These are phyloP conservation scores for Hycleus phaleratus DNA, from an alignment of 1,140 invertebrate genomes.

Conservation along the genomic window DNA sequence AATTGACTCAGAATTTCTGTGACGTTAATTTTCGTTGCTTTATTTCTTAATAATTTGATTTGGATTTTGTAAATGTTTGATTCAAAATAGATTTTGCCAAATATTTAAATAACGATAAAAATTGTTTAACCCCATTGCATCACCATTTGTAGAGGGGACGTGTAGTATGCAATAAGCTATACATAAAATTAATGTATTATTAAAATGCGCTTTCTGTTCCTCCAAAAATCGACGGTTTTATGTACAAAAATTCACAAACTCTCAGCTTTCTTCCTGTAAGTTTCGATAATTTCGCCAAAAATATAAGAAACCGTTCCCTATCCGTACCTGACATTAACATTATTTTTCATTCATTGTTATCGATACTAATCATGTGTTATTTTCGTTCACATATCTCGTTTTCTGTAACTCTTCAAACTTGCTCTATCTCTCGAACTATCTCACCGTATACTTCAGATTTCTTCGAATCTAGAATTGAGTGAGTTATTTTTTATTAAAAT, in stretches of 20 bases:
- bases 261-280: no score
- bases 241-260: no score
- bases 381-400: not conserved
- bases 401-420: not conserved
- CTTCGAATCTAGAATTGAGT: constrained; percentile 3
- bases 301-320: constrained; percentile 25
- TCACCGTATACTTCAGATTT: no score
- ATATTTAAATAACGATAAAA: not conserved
- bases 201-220: not conserved
- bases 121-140: constrained; percentile 31
- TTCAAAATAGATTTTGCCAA: constrained; percentile 22
- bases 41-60: not conserved
- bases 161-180: constrained; percentile 35
- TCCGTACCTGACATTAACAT: constrained; percentile 31
- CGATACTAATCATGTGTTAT: constrained; percentile 10
- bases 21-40: not conserved
- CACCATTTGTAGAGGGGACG: constrained; percentile 30
- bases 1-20: not conserved
- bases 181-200: constrained; percentile 13
- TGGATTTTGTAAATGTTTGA: constrained; percentile 27
- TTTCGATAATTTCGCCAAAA: not conserved
- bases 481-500: constrained; percentile 3
- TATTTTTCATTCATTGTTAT: constrained; percentile 12
- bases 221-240: no score
- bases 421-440: not conserved